Evolutionary conservation across 2,888 invertebrate species (phyloP).

Genomic region (Drosophila meridiana): DNA sequence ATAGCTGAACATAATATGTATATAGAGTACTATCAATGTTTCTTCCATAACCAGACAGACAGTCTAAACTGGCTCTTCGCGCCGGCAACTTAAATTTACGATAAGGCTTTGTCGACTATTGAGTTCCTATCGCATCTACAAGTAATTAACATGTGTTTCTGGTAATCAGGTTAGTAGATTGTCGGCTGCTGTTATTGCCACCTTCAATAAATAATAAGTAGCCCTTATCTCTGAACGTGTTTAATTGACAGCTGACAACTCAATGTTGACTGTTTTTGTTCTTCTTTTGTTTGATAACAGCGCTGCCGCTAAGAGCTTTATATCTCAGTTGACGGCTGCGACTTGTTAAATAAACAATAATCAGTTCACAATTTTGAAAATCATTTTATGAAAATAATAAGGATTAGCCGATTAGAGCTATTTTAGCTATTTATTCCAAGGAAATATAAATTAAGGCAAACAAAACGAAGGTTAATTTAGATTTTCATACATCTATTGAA

Average conservation of each 20-base stretch:
- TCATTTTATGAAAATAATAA: not conserved
- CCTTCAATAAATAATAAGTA: not conserved
- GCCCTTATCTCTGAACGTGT: conserved; percentile 18
- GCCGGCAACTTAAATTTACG: no score
- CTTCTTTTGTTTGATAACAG: not conserved
- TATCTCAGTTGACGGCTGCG: not conserved
- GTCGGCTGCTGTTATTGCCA: not conserved
- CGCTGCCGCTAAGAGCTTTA: not conserved
- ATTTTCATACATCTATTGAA: no score
- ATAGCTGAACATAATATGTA: not conserved
- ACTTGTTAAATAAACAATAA: not conserved
- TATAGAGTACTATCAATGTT: not conserved
- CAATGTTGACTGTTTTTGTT: not conserved
- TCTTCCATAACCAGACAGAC: not conserved
- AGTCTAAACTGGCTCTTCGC: not conserved
- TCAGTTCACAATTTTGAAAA: not conserved
- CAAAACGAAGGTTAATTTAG: no score
- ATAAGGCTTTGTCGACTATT: not conserved
- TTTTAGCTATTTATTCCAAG: not conserved
- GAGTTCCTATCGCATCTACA: conserved; percentile 5
- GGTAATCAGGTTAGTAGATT: conserved; percentile 6
- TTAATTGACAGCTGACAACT: conserved; percentile 1
- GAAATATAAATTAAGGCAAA: not conserved
- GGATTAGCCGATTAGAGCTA: not conserved
- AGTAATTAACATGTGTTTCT: conserved; percentile 6